A percentile compares a stretch with the other conserved stretches of the same genome.
phyloP scores from a whole-genome alignment of 2,113 vertebrate genomes.

The Caloenas nicobarica region DNA sequence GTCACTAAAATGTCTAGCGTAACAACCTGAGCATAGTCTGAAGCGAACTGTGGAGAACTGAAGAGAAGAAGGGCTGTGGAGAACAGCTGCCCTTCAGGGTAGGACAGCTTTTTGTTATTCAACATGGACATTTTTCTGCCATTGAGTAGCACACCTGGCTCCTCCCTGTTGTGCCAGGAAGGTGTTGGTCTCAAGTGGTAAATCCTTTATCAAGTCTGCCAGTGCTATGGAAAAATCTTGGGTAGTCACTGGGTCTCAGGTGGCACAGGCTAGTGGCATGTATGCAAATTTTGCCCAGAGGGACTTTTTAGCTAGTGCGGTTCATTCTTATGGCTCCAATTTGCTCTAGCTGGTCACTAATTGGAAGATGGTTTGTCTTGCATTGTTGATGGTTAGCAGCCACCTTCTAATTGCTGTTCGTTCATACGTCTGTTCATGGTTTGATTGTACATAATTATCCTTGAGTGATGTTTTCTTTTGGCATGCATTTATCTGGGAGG shows the following conservation, averaged over 20 bases:
- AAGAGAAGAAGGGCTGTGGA: too few relatives aligned
- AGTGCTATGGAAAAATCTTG: neutral
- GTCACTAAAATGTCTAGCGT: neutral
- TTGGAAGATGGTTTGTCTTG: neutral
- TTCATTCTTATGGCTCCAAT: neutral
- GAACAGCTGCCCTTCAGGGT: neutral
- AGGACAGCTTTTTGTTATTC: neutral
- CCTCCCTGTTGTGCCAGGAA: neutral
- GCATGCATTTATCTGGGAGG: neutral
- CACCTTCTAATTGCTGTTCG: neutral
- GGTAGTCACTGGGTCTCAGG: neutral
- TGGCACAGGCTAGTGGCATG: neutral
- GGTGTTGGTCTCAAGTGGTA: neutral
- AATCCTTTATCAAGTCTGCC: neutral
- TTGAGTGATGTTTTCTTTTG: neutral
- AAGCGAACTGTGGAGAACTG: neutral
- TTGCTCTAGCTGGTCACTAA: neutral
- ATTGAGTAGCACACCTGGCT: neutral
- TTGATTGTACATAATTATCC: neutral
- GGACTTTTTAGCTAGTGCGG: neutral
- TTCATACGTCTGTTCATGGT: rapidly evolving
- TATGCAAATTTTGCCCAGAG: neutral
- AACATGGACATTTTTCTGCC: neutral
- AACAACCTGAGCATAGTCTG: neutral
- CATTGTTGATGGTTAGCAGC: neutral